Conservation (phyloP, 1,140 invertebrate species). For the Holcopasites calliopsidis region DNA sequence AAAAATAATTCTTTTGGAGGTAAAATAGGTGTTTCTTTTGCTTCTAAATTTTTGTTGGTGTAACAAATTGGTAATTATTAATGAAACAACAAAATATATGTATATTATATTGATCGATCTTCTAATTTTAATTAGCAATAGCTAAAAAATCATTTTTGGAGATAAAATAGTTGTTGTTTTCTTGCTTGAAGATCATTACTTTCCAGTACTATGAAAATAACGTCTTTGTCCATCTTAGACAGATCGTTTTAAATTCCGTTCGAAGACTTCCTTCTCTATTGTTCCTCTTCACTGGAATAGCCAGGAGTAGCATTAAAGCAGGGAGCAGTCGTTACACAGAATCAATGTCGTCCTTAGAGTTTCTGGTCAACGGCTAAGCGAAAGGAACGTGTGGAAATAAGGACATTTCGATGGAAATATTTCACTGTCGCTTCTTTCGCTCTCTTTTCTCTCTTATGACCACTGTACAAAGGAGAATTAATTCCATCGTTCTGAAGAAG, state of each 20-base stretch:
- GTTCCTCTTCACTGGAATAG: background rate
- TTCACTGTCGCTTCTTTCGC: background rate
- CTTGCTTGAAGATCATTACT: background rate
- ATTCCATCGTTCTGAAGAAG: background rate
- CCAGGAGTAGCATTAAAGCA: background rate
- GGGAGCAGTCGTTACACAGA: background rate
- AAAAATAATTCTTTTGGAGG: too few species aligned
- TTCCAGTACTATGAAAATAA: background rate
- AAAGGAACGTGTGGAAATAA: constrained; percentile 3
- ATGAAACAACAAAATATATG: too few species aligned
- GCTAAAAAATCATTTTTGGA: too few species aligned
- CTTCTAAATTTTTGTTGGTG: too few species aligned
- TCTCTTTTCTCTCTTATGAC: background rate
- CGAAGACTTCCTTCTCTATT: background rate
- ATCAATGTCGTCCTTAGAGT: background rate
- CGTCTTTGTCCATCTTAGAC: too few species aligned
- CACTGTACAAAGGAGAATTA: background rate
- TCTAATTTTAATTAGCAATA: too few species aligned
- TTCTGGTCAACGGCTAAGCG: background rate
- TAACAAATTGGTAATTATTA: too few species aligned
- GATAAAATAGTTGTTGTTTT: too few species aligned
- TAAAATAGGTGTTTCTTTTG: too few species aligned
- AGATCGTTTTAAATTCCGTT: too few species aligned
- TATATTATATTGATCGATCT: too few species aligned
- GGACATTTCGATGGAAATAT: constrained; percentile 2